Evolutionary conservation across 2,888 invertebrate genomes (phyloP).

Genomic region (Erannis defoliaria): DNA sequence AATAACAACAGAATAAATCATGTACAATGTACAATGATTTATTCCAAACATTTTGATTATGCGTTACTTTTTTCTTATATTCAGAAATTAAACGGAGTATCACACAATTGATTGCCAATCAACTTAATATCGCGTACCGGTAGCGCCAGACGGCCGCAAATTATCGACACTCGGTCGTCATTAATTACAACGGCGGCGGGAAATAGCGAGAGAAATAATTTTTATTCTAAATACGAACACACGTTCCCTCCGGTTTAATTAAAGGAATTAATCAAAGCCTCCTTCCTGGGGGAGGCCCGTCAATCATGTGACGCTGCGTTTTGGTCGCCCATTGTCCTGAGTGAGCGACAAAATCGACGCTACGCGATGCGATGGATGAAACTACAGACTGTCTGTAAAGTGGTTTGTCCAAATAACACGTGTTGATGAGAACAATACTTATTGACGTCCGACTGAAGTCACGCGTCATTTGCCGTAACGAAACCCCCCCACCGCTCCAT

Average conservation of each 20-base stretch:
- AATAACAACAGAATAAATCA: too few species aligned
- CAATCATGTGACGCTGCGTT: conserved; percentile 60
- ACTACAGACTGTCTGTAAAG: too few species aligned
- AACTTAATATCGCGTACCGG: neutral
- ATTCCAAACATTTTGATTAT: too few species aligned
- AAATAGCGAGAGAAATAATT: conserved; percentile 44
- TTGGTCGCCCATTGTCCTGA: conserved; percentile 27
- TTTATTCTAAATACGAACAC: conserved; percentile 51
- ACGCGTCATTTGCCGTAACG: too few species aligned
- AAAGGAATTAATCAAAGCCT: conserved; percentile 65
- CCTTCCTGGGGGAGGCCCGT: conserved; percentile 42
- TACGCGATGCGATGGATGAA: neutral
- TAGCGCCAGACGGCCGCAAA: conserved; percentile 22
- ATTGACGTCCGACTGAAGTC: too few species aligned
- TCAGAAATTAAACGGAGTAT: neutral
- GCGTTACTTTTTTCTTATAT: too few species aligned
- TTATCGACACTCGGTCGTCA: conserved; percentile 29
- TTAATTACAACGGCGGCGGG: conserved; percentile 28
- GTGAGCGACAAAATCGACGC: too few species aligned
- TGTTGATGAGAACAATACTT: too few species aligned
- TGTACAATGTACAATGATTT: too few species aligned
- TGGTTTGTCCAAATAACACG: too few species aligned
- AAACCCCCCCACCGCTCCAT: too few species aligned
- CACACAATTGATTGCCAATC: neutral
- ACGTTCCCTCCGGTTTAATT: conserved; percentile 56